Base-by-base conservation (phyloP, 35 echinoderm and acorn worm genomes). In the Anneissia japonica region DNA sequence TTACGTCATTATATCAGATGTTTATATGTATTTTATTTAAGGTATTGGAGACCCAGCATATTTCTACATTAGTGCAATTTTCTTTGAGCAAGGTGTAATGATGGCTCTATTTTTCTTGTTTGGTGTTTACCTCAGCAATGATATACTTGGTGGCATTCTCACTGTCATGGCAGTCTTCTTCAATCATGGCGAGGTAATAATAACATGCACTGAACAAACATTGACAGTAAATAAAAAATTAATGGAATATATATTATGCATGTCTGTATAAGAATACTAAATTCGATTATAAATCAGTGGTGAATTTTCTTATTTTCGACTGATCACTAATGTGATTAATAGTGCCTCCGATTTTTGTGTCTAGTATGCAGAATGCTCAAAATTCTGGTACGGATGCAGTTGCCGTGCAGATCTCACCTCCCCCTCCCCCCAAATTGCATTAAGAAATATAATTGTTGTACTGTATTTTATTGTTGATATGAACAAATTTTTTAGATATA, bases 121-220 rank as follows among this genome's bases (percentile, higher is more conserved):
- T 74, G 92, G 77, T 55, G 39, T 77, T 7, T 79, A 94, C 55
- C 76, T 99, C 13, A 94, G 92, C 76, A 86, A 83, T 11, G 89
- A 84, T 81, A 77, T 99, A 17, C 46, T 94, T 45, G 96, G 96
- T 55, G 96, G 96, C 2, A 37, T 99, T 4, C 36, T 99, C 19
- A 86, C 96, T 56, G 96, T 99, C 0, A 83, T 84, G 35, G 72
- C 85, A 30, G 91, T 99, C 92, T 99, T 99, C 81, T 99, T 87
- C 36, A 99, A 99, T 73, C 96, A 99, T 74, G 96, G 92, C 46
- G 96, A 99, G 91, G 92, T 99, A 89, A 35, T 81, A 6, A 23
- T 64, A 64, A n/a, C 19, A 3, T 16, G 21, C 19, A 64, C 21
- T 10, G 26, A 12, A 13, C 51, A 64, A n/a, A 64, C n/a, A 13